A percentile compares a stretch with the other conserved stretches of the same genome.
Evolutionary conservation across 1,140 invertebrate genomes (phyloP).

Genomic region (Ostrea edulis): DNA sequence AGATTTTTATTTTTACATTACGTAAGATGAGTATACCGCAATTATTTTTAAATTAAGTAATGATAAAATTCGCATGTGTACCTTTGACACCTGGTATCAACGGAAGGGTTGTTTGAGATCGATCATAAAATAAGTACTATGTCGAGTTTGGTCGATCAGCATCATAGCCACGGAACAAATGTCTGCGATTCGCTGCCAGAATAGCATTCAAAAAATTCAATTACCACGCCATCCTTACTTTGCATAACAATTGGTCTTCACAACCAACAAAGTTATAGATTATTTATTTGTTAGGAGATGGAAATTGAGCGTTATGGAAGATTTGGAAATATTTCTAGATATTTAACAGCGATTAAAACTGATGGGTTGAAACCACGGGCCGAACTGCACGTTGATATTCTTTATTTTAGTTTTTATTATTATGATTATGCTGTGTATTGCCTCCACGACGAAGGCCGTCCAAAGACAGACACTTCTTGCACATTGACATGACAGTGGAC

Average conservation of each 20-base stretch:
- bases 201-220: slow-evolving; percentile 41
- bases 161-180: background rate
- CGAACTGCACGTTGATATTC: background rate
- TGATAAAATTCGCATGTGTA: background rate
- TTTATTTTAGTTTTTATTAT: too few relatives aligned
- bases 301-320: slow-evolving; percentile 7
- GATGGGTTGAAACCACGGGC: background rate
- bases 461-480: background rate
- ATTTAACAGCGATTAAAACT: slow-evolving; percentile 5
- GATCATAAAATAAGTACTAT: background rate
- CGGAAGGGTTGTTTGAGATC: background rate
- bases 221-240: background rate
- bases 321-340: background rate
- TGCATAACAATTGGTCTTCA: slow-evolving; percentile 32
- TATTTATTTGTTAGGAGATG: slow-evolving; percentile 9
- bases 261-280: slow-evolving; percentile 41
- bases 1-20: background rate
- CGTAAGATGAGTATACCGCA: too few relatives aligned
- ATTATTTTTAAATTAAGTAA: too few relatives aligned
- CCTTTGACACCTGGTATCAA: background rate
- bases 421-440: background rate
- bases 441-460: background rate
- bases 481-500: background rate
- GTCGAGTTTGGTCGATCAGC: background rate
- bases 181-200: background rate